These are phyloP conservation scores for Scytalopus superciliaris DNA, from an alignment of 2,113 vertebrate genomes.

Conservation along the genomic window DNA sequence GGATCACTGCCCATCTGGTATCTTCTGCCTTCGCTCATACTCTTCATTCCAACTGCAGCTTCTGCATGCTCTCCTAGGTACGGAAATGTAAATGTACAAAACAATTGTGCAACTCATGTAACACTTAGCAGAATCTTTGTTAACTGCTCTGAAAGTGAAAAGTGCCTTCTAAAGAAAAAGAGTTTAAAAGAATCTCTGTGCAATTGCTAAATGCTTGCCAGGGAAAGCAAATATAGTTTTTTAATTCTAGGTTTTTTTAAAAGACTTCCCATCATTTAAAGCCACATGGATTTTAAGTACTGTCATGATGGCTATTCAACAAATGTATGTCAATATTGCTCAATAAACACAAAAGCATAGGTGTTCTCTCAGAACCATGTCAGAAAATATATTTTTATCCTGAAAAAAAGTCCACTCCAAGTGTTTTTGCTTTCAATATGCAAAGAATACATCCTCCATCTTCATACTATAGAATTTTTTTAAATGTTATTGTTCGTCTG, in stretches of 20 bases:
- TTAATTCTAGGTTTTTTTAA: not conserved
- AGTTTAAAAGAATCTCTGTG: not conserved
- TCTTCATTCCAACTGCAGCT: rapidly evolving
- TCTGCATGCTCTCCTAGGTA: rapidly evolving
- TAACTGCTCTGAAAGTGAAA: not conserved
- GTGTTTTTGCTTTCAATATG: not conserved
- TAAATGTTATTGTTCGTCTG: not conserved
- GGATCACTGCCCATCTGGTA: conserved; percentile 5
- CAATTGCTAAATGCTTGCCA: not conserved
- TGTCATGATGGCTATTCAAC: not conserved
- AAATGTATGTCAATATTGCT: not conserved
- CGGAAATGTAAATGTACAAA: not conserved
- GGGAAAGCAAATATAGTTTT: not conserved
- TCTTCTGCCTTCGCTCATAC: not conserved
- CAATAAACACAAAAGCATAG: not conserved
- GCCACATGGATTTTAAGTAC: not conserved
- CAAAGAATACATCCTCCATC: not conserved
- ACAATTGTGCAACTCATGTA: not conserved
- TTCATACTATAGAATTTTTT: not conserved
- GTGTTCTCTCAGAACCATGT: not conserved
- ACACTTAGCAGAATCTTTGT: not conserved
- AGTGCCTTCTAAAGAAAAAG: not conserved
- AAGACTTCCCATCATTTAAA: not conserved
- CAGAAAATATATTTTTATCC: not conserved
- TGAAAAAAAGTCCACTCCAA: not conserved